A percentile compares a stretch with the other conserved stretches of the same genome.
Conservation (phyloP, 2,797 vertebrate genomes). For the Takifugu ocellatus region DNA sequence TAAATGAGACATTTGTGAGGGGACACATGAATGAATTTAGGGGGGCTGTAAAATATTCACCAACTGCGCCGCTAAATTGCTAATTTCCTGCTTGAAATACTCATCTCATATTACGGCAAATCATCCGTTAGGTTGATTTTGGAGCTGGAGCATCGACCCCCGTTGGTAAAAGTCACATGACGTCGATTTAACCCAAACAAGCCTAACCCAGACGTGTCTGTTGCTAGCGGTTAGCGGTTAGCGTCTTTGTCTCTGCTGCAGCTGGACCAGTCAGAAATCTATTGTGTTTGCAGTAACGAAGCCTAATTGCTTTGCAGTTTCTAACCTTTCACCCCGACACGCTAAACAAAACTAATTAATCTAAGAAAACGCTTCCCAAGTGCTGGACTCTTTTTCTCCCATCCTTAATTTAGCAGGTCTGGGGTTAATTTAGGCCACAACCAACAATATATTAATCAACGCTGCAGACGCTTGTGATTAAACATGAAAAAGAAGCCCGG, state of each 20-base stretch:
- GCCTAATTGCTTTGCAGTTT: neutral
- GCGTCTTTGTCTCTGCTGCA: neutral
- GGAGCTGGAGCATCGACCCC: too few relatives aligned
- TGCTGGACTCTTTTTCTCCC: constrained; percentile 33
- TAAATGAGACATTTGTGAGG: too few relatives aligned
- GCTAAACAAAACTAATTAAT: neutral
- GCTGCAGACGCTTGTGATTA: constrained; percentile 17
- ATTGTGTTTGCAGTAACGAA: neutral
- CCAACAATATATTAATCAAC: constrained; percentile 24
- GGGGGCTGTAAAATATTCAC: too few relatives aligned
- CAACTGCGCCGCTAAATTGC: too few relatives aligned
- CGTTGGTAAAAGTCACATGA: too few relatives aligned
- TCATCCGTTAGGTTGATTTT: too few relatives aligned
- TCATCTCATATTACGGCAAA: too few relatives aligned
- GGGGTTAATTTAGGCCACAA: constrained; percentile 20
- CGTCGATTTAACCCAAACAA: too few relatives aligned
- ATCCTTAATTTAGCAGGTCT: constrained; percentile 13
- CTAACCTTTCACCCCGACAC: constrained; percentile 14
- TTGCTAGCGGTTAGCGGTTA: neutral
- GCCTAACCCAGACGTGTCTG: neutral
- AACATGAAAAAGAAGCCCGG: constrained; percentile 16
- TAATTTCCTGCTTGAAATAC: too few relatives aligned
- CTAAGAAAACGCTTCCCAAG: constrained; percentile 20
- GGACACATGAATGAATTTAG: too few relatives aligned
- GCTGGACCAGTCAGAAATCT: constrained; percentile 9